phyloP scores from a whole-genome alignment of 2,888 invertebrate genomes.

The Phytoseiulus persimilis region DNA sequence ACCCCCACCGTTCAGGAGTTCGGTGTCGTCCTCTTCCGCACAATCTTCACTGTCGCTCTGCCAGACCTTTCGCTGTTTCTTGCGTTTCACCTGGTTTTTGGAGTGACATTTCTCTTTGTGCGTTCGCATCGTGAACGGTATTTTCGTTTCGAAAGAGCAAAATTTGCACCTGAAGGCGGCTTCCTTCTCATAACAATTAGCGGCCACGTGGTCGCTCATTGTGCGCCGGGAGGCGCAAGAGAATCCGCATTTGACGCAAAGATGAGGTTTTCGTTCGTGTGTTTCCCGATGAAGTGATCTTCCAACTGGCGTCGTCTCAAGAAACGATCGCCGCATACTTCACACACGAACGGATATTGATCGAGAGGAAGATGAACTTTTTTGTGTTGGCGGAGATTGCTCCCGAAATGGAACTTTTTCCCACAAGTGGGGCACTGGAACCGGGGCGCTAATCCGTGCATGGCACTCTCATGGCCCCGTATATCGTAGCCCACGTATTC shows the following conservation, averaged over 20 bases:
- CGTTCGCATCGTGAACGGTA: conserved; percentile 38
- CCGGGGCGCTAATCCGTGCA: conserved; percentile 33
- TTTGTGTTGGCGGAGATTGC: conserved; percentile 25
- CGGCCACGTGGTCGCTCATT: conserved; percentile 38
- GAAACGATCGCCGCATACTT: conserved; percentile 32
- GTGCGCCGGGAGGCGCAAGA: conserved; percentile 36
- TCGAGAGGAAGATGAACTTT: conserved; percentile 31
- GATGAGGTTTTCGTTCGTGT: conserved; percentile 33
- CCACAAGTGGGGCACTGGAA: conserved; percentile 28
- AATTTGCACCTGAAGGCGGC: conserved; percentile 32
- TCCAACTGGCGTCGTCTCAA: conserved; percentile 15
- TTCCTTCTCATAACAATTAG: conserved; percentile 37
- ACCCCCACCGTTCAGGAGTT: background rate
- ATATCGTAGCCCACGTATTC: conserved; percentile 35
- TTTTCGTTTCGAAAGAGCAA: conserved; percentile 35
- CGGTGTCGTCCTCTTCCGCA: conserved; percentile 7
- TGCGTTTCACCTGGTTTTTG: conserved; percentile 29
- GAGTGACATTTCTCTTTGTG: conserved; percentile 35
- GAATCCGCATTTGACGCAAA: conserved; percentile 39
- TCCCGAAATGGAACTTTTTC: conserved; percentile 33
- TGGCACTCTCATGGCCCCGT: conserved; percentile 25
- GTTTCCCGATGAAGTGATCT: conserved; percentile 30
- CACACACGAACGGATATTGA: conserved; percentile 30
- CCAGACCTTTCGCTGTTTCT: conserved; percentile 33
- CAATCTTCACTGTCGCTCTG: conserved; percentile 29